Percentiles rank a stretch among this genome's conserved stretches.
Conservation (phyloP, 1,140 invertebrate species). For the Cydia amplana region DNA sequence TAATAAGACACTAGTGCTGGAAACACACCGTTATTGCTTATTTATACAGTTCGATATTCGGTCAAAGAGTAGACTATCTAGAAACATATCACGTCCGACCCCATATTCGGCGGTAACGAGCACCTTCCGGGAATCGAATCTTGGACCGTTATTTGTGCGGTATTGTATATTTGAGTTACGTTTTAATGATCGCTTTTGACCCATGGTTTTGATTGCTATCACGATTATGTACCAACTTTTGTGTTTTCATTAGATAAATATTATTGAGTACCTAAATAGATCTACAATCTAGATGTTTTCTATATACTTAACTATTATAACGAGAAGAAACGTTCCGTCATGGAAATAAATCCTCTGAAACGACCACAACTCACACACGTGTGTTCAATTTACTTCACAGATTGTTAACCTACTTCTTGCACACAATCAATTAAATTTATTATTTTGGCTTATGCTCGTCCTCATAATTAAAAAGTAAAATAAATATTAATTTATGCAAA, state of each 20-base stretch:
- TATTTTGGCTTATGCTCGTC: background rate
- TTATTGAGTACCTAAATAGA: too few species aligned
- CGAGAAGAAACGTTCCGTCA: too few species aligned
- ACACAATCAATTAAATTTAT: background rate
- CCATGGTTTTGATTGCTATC: constrained; percentile 3
- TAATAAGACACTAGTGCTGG: background rate
- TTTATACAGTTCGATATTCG: constrained; percentile 12
- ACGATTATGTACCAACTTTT: background rate
- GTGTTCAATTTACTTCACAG: too few species aligned
- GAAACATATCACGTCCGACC: constrained; percentile 20
- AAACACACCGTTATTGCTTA: constrained; percentile 8
- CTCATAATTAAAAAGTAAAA: background rate
- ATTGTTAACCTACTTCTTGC: constrained; percentile 14
- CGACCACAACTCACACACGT: too few species aligned
- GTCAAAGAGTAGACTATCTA: constrained; percentile 20
- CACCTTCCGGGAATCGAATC: constrained; percentile 26
- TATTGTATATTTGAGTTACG: constrained; percentile 19
- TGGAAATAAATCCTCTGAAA: too few species aligned
- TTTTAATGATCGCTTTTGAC: constrained; percentile 1
- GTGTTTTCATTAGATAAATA: background rate
- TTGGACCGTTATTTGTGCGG: constrained; percentile 22
- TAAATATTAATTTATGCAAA: constrained; percentile 4
- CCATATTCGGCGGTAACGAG: constrained; percentile 24
- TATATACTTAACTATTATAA: too few species aligned
- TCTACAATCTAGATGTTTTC: too few species aligned